Percentiles rank a stretch among this genome's conserved stretches.
phyloP scores from a whole-genome alignment of 2,113 vertebrate genomes.

The Myotis davidii region DNA sequence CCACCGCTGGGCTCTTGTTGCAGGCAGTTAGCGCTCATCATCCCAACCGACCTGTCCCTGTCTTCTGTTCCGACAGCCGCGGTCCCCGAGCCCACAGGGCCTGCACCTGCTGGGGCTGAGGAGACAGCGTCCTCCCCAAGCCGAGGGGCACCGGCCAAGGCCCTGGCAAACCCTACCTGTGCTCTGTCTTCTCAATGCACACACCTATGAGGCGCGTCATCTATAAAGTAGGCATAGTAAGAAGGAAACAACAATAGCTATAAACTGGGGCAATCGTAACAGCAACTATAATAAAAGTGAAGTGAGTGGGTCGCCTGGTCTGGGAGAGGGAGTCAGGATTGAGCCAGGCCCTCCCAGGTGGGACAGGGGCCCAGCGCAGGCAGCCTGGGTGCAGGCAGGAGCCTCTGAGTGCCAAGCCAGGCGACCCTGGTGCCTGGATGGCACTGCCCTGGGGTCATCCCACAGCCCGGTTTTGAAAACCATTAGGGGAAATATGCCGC shows the following conservation, averaged over 20 bases:
- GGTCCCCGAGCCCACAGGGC: neutral
- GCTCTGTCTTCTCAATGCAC: no score
- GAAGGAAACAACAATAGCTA: no score
- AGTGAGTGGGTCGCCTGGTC: neutral
- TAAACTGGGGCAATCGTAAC: no score
- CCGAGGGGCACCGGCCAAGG: neutral
- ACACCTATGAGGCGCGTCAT: no score
- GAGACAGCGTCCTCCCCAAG: neutral
- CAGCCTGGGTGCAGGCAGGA: neutral
- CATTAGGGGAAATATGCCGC: neutral
- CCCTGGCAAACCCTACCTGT: no score
- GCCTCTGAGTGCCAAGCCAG: neutral
- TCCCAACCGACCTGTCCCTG: neutral
- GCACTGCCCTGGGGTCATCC: neutral
- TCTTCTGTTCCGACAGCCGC: neutral
- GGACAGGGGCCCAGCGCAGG: neutral
- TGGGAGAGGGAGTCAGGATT: neutral
- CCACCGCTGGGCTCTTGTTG: neutral
- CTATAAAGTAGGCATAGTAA: no score
- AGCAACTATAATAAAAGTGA: no score
- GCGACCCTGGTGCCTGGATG: neutral
- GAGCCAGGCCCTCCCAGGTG: accelerated
- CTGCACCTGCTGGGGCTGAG: neutral
- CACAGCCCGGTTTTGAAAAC: neutral
- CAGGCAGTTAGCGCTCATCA: neutral